phyloP scores from a whole-genome alignment of 2,797 vertebrate genomes.

The Pelobates cultripes region DNA sequence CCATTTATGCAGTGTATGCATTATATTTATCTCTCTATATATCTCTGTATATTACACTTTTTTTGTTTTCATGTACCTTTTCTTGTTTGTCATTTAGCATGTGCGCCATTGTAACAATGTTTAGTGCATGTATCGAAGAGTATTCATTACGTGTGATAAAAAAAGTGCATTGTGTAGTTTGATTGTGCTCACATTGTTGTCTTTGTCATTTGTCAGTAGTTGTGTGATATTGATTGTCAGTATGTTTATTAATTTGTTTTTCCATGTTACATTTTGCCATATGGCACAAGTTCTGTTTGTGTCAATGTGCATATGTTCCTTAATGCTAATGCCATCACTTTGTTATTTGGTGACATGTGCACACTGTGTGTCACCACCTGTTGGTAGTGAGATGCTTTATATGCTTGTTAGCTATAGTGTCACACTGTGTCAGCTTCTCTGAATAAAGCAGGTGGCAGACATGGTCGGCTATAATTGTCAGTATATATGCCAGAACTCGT shows the following conservation, averaged over 20 bases:
- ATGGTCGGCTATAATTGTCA: background rate
- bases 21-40: too few relatives aligned
- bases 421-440: background rate
- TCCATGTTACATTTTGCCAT: background rate
- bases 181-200: too few relatives aligned
- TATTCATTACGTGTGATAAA: too few relatives aligned
- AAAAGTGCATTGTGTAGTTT: too few relatives aligned
- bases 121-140: too few relatives aligned
- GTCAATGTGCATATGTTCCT: background rate
- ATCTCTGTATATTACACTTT: too few relatives aligned
- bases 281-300: background rate
- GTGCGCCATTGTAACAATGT: too few relatives aligned
- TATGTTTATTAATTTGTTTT: too few relatives aligned
- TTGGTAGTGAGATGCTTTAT: background rate
- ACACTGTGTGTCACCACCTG: conserved; percentile 4
- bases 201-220: background rate
- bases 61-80: too few relatives aligned
- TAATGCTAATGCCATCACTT: background rate
- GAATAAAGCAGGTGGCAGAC: background rate
- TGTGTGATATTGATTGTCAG: background rate
- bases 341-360: background rate
- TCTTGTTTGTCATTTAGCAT: too few relatives aligned
- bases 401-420: background rate
- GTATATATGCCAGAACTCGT: too few relatives aligned
- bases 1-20: too few relatives aligned